Evolutionary conservation across 2,113 vertebrate genomes (phyloP).

Genomic region (Thermophis baileyi): DNA sequence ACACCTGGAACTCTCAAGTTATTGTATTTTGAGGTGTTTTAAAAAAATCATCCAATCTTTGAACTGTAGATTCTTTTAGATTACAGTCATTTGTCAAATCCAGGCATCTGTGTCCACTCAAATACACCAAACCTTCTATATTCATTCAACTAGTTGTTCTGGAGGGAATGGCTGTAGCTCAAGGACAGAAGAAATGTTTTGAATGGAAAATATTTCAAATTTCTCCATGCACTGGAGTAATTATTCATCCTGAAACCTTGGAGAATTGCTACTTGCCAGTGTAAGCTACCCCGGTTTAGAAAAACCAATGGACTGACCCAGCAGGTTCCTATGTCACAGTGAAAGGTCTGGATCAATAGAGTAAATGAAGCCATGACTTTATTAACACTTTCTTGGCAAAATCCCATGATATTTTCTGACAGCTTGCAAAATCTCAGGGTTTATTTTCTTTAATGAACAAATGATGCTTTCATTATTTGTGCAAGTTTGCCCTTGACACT

Average conservation of each 20-base stretch:
- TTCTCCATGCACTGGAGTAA: neutral
- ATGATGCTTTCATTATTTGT: neutral
- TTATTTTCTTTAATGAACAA: neutral
- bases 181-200: neutral
- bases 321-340: neutral
- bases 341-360: neutral
- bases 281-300: neutral
- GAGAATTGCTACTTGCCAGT: neutral
- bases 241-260: neutral
- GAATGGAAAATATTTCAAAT: neutral
- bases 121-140: neutral
- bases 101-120: neutral
- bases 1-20: neutral
- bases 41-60: neutral
- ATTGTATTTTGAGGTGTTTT: too few species aligned
- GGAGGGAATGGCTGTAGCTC: neutral
- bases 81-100: neutral
- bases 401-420: neutral
- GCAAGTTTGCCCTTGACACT: neutral
- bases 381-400: neutral
- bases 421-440: neutral
- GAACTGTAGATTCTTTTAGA: neutral
- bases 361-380: neutral
- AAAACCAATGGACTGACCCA: neutral
- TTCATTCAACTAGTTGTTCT: neutral